Base-by-base conservation (phyloP, 2,113 vertebrate species). In the Calidris pugnax region DNA sequence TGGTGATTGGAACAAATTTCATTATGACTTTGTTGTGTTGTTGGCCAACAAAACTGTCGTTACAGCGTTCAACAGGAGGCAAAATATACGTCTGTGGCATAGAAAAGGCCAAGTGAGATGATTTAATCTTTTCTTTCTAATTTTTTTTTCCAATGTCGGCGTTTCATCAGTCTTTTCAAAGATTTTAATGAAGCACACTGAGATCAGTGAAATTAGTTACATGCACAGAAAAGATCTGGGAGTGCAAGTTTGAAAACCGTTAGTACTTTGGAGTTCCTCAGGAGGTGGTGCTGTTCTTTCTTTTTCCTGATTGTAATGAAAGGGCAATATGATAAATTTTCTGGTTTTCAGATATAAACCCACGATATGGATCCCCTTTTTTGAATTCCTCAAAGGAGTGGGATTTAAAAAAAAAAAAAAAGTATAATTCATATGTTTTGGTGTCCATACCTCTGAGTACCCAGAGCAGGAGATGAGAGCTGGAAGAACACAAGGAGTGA, bases 361-460 rank as follows among this genome's bases (percentile, higher is more conserved):
- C 13, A 45, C 56, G 51, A 43, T 27, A 16, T 27, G 12, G n/a
- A 27, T 63, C 26, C 8, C 4, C 16, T 64, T 33, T 35, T 57
- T 26, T 45, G 2, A 69, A 47, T 64, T 69, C 50, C 30, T 48
- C 33, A 48, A n/a, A 53, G 43, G 19, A 68, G 17, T 8, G 45
- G 21, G 19, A 18, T 7, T 57, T n/a, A n/a, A n/a, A n/a, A n/a
- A n/a, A n/a, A n/a, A n/a, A n/a, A n/a, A n/a, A 28, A 35, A 60
- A 11, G 0, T 37, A 27, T 11, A 57, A 18, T 53, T 14, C 4
- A 0, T 3, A 1, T 0, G 4, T 35, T 62, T 41, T 81, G 41
- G 57, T 82, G 41, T 63, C n/a, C 4, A 1, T 62, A 14, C 18
- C 24, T 73, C 67, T 0, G 5, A 47, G 48, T 77, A 45, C 14